phyloP scores from a whole-genome alignment of 2,797 vertebrate species.

The Spondyliosoma cantharus region DNA sequence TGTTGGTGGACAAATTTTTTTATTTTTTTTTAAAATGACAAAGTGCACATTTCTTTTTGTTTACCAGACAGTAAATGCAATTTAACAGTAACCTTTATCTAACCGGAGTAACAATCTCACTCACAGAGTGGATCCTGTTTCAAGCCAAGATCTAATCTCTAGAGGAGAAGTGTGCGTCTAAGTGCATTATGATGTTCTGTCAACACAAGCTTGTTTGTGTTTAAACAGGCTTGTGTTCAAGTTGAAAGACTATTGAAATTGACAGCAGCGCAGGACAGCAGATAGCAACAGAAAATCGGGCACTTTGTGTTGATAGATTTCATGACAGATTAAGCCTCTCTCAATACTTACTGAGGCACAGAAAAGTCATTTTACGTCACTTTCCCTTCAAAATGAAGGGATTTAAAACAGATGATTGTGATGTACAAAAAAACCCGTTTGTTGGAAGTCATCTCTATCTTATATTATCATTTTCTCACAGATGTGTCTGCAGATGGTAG shows the following conservation, averaged over 20 bases:
- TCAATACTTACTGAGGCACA: neutral
- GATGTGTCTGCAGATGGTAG: neutral
- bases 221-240: slow-evolving; percentile 31
- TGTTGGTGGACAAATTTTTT: slow-evolving; percentile 71
- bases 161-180: slow-evolving; percentile 35
- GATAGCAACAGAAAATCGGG: slow-evolving; percentile 11
- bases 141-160: slow-evolving; percentile 41
- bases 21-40: too few species aligned
- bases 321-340: slow-evolving; percentile 30
- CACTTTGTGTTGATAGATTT: slow-evolving; percentile 29
- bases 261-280: slow-evolving; percentile 21
- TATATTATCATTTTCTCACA: neutral
- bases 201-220: slow-evolving; percentile 45
- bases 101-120: slow-evolving; percentile 39
- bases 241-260: slow-evolving; percentile 34
- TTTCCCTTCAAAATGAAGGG: neutral
- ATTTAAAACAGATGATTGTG: neutral
- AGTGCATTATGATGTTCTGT: slow-evolving; percentile 52
- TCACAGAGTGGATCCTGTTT: slow-evolving; percentile 43
- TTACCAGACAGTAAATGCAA: neutral
- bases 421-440: neutral
- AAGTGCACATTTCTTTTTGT: neutral
- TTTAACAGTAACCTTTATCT: slow-evolving; percentile 39
- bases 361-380: neutral
- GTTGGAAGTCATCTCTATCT: neutral